Percentiles rank a stretch among this genome's conserved stretches.
These are phyloP conservation scores for Anthonomus grandis DNA, from an alignment of 1,140 invertebrate genomes.

Conservation along the genomic window DNA sequence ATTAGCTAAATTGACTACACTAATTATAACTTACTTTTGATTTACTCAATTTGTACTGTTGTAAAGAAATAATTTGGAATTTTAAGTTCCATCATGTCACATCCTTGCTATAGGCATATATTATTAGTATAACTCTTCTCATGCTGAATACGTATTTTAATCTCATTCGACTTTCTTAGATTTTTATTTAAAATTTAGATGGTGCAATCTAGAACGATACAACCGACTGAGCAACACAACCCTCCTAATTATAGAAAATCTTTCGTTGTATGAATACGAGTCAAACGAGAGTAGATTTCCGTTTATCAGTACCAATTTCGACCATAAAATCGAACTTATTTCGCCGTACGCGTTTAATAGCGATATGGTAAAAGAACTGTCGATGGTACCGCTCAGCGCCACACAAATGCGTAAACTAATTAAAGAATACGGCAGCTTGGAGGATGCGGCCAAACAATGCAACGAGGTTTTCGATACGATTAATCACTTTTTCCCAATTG, in stretches of 20 bases:
- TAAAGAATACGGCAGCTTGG: conserved; percentile 64
- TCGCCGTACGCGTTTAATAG: conserved; percentile 68
- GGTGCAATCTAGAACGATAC: conserved; percentile 77
- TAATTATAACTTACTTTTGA: too few species aligned
- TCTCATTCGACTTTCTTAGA: too few species aligned
- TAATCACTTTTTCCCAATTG: conserved; percentile 64
- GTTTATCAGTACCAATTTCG: conserved; percentile 58
- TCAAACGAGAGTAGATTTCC: conserved; percentile 62
- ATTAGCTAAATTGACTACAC: too few species aligned
- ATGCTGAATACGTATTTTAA: too few species aligned
- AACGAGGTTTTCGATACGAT: conserved; percentile 66
- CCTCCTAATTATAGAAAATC: conserved; percentile 72
- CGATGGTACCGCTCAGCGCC: conserved; percentile 64
- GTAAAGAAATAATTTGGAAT: too few species aligned
- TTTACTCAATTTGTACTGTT: too few species aligned
- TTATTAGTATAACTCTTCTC: too few species aligned
- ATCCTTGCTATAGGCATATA: too few species aligned
- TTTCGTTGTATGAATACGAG: conserved; percentile 70
- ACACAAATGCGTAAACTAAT: conserved; percentile 62
- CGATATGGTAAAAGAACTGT: conserved; percentile 71
- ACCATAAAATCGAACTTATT: conserved; percentile 67
- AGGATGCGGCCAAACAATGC: conserved; percentile 61
- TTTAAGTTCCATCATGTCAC: too few species aligned
- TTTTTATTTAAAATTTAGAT: conserved; percentile 51
- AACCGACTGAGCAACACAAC: conserved; percentile 66